Base-by-base conservation (phyloP, 2,113 vertebrate species). In the Struthio camelus region DNA sequence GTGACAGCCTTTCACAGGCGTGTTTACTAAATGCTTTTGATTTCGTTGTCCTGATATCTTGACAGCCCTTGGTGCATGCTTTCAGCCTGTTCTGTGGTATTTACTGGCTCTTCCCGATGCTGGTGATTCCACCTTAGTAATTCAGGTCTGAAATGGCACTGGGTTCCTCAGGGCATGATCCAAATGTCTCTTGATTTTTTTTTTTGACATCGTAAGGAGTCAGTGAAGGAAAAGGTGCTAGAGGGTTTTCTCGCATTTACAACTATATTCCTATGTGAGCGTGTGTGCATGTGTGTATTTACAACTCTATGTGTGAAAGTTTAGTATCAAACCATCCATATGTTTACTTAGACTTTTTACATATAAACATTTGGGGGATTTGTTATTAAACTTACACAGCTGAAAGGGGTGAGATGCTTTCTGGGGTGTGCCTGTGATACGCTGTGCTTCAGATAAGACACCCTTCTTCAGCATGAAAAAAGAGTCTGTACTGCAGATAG, bases 91-190 rank as follows among this genome's bases (percentile, higher is more conserved):
- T 0, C 11, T 6, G 51, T 2, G 1, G 15, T 14, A 14, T 9
- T 40, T 27, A 18, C 0, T 0, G 23, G 18, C 40, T 78, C 25
- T 48, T 65, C 34, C 14, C 0, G 0, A 6, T 0, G 0, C 50
- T 24, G 36, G 15, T 36, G 27, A 7, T 67, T 51, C 81, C 65
- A 84, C 50, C 77, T 62, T 81, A 75, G 73, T 46, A 59, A 20
- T 16, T 66, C 40, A 2, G 9, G 38, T 53, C 75, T 59, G 78
- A 48, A 75, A 50, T 36, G 38, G 15, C 15, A 10, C 2, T 6
- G 46, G 32, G 15, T 16, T 81, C 46, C 73, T 91, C 46, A 56
- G 70, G 19, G 32, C 66, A 79, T 75, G 51, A 46, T 13, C 25
- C 56, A 36, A 2, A 59, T 71, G 72, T 89, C 38, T 14, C 24